Conservation (phyloP, 2,888 invertebrate genomes). For the Cerceris ruficornis region DNA sequence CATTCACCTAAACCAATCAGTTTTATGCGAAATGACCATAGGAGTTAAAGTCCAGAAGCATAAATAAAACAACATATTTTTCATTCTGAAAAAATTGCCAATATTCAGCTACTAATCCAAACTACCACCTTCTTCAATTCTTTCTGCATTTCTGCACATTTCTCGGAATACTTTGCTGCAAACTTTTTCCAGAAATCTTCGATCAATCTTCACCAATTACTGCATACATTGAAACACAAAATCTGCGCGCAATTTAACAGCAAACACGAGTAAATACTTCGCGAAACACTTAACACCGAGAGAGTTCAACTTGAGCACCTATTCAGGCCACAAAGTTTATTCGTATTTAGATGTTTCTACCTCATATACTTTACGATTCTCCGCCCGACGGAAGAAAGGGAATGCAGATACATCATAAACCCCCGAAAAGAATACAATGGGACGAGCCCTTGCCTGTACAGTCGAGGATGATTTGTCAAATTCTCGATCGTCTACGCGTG, state of each 20-base stretch:
- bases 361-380: slow-evolving; percentile 79
- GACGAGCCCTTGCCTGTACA: slow-evolving; percentile 62
- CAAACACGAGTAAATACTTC: not conserved
- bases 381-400: slow-evolving; percentile 66
- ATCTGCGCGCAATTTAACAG: not conserved
- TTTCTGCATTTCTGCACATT: too few relatives aligned
- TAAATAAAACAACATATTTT: too few relatives aligned
- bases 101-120: too few relatives aligned
- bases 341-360: slow-evolving; percentile 77
- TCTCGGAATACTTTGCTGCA: too few relatives aligned
- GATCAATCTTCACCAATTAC: too few relatives aligned
- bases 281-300: not conserved
- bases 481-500: slow-evolving; percentile 60
- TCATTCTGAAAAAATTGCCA: too few relatives aligned
- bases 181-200: too few relatives aligned
- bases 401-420: slow-evolving; percentile 66
- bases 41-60: too few relatives aligned
- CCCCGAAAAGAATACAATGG: slow-evolving; percentile 67
- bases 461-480: slow-evolving; percentile 74
- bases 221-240: too few relatives aligned
- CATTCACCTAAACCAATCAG: too few relatives aligned
- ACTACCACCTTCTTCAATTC: too few relatives aligned
- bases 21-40: too few relatives aligned
- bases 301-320: slow-evolving; percentile 1
- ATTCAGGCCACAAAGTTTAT: slow-evolving; percentile 49